phyloP scores from a whole-genome alignment of 2,888 invertebrate species.

The Hemistola chrysoprasaria region DNA sequence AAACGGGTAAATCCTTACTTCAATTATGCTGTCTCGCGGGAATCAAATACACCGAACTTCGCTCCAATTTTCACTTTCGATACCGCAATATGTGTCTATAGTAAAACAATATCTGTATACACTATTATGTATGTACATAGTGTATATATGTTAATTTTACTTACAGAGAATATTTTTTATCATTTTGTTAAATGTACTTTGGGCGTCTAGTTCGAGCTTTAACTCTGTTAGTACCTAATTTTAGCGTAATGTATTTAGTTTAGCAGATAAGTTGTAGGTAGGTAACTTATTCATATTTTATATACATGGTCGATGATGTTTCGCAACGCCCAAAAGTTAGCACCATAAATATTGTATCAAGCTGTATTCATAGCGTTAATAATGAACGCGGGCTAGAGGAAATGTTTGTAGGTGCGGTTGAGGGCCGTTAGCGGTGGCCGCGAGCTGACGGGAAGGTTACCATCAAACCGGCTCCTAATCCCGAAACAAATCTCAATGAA shows the following conservation, averaged over 20 bases:
- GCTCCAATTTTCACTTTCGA: constrained; percentile 64
- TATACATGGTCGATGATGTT: constrained; percentile 43
- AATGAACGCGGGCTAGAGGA: constrained; percentile 48
- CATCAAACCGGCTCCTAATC: constrained; percentile 77
- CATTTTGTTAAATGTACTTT: too few relatives aligned
- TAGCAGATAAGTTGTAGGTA: too few relatives aligned
- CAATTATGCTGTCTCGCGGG: constrained; percentile 70
- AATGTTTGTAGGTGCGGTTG: constrained; percentile 51
- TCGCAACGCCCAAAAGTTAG: constrained; percentile 54
- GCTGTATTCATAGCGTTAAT: constrained; percentile 57
- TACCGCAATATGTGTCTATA: constrained; percentile 33
- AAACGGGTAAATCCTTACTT: constrained; percentile 74
- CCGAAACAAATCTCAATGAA: constrained; percentile 82
- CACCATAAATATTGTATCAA: constrained; percentile 61
- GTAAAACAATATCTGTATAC: too few relatives aligned
- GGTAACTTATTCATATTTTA: too few relatives aligned
- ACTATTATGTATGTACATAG: too few relatives aligned
- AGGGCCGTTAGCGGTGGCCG: constrained; percentile 52
- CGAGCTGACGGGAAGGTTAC: constrained; percentile 60
- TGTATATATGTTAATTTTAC: too few relatives aligned
- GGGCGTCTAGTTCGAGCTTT: too few relatives aligned
- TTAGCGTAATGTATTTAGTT: too few relatives aligned
- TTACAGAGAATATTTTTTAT: too few relatives aligned
- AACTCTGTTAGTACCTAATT: too few relatives aligned
- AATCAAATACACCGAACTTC: constrained; percentile 68